Percentiles rank a stretch among this genome's conserved stretches.
Conservation (phyloP, 1,140 invertebrate genomes). For the Galleria mellonella region DNA sequence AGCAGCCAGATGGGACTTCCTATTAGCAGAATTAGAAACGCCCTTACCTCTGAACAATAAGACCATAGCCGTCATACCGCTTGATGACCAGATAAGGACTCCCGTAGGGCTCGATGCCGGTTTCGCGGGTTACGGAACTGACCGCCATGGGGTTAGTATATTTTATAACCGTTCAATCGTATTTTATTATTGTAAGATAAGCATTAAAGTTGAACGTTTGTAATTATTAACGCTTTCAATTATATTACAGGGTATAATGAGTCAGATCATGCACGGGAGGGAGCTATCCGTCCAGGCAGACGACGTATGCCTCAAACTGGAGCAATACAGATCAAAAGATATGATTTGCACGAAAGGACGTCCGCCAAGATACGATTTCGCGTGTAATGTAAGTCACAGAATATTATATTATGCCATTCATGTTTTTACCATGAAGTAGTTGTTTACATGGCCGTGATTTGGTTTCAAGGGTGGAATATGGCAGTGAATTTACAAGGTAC, state of each 20-base stretch:
- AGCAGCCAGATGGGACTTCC: conserved; percentile 52
- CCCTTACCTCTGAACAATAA: conserved; percentile 39
- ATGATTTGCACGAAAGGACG: conserved; percentile 49
- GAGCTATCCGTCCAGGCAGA: conserved; percentile 32
- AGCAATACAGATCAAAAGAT: conserved; percentile 37
- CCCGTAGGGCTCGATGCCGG: conserved; percentile 25
- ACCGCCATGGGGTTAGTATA: conserved; percentile 42
- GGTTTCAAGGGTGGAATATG: no score
- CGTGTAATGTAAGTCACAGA: conserved; percentile 51
- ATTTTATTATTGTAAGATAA: no score
- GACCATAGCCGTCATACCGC: conserved; percentile 30
- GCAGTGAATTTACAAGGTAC: no score
- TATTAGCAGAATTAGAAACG: conserved; percentile 46
- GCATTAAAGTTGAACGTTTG: no score
- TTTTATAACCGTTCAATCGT: no score
- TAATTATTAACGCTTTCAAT: no score
- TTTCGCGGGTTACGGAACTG: conserved; percentile 52
- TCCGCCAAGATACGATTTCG: conserved; percentile 40
- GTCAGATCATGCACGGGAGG: conserved; percentile 51
- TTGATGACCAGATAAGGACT: conserved; percentile 19
- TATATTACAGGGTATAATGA: conserved; percentile 41
- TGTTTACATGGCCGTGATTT: no score
- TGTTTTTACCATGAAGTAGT: no score
- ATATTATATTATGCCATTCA: no score
- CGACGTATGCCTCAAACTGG: conserved; percentile 26